Evolutionary conservation across 2,797 vertebrate genomes (phyloP).

Genomic region (Gouania willdenowi): DNA sequence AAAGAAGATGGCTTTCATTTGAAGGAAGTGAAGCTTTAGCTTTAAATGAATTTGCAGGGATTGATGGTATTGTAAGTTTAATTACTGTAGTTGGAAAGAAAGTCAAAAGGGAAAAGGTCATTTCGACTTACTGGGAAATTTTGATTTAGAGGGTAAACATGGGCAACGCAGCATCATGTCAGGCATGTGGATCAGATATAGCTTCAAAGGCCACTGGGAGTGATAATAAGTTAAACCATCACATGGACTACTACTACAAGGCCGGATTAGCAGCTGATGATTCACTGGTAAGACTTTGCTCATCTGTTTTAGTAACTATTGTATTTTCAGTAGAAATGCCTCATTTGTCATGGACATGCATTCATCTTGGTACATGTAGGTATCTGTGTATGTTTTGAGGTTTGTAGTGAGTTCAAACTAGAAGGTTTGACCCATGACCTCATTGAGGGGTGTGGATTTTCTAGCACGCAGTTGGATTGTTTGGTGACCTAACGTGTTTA

Average conservation of each 20-base stretch:
- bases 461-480: not conserved
- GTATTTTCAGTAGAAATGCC: conserved; percentile 1
- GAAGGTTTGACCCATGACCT: conserved; percentile 25
- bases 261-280: conserved; percentile 34
- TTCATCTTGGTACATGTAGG: not conserved
- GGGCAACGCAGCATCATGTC: conserved; percentile 86
- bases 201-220: conserved; percentile 60
- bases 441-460: conserved; percentile 6
- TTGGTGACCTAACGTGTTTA: conserved; percentile 12
- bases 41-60: not conserved
- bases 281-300: conserved; percentile 45
- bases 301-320: not conserved
- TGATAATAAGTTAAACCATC: conserved; percentile 69
- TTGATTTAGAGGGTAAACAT: conserved; percentile 57
- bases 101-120: not conserved
- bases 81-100: conserved; percentile 1
- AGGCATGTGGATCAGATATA: conserved; percentile 77
- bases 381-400: conserved; percentile 1
- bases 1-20: not conserved
- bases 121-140: not conserved
- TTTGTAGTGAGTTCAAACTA: not conserved
- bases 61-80: conserved; percentile 14
- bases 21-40: conserved; percentile 3
- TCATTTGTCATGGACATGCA: not conserved
- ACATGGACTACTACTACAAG: conserved; percentile 68